Evolutionary conservation across 2,113 vertebrate genomes (phyloP), one percentile per base, ranked within the genome.

Genomic region (Boulengeromyrus knoepffleri): DNA sequence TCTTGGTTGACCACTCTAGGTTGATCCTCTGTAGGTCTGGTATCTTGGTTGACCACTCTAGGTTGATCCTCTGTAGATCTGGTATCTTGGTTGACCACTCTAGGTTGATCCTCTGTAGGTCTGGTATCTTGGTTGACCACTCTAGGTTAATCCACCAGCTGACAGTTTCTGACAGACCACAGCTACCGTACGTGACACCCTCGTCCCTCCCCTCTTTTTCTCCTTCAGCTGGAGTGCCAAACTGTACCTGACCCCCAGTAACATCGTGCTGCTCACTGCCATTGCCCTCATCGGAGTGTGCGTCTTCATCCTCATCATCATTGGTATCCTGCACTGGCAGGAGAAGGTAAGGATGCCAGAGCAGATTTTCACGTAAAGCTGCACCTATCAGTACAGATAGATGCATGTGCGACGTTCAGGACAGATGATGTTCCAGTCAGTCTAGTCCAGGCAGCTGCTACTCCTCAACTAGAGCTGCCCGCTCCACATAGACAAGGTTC

Each of bases 311-410:
- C 96, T 99, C 91, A 97, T 97, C 92, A 98, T 99, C 94, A 99
- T 99, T 89, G 98, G 98, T 90, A 96, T 98, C 94, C 95, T 99
- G 92, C 99, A 99, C 94, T 99, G 99, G 99, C 96, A 99, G 92
- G 99, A 99, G 95, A 99, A 99, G 98, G 99, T 99, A 94, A 95
- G 97, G 58, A 27, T 88, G 19, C 15, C n/a, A 24, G 1, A 74
- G 39, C 58, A 24, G 39, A 21, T 85, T 42, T 85, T 21, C 21
- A 21, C 8, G 77, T 83, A 66, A 66, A 66, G 58, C 58, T 12
- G 27, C 58, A 66, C n/a, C 58, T 27, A 27, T 66, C 24, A 4
- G n/a, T 13, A 13, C 62, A 12, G 27, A 12, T 70, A 77, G 36
- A 39, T 77, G 74, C 74, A 36, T 19, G 74, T 77, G 74, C 3